Evolutionary conservation across 2,797 vertebrate species (phyloP), one percentile per base, ranked within the genome.

Genomic region (Taeniopygia guttata): DNA sequence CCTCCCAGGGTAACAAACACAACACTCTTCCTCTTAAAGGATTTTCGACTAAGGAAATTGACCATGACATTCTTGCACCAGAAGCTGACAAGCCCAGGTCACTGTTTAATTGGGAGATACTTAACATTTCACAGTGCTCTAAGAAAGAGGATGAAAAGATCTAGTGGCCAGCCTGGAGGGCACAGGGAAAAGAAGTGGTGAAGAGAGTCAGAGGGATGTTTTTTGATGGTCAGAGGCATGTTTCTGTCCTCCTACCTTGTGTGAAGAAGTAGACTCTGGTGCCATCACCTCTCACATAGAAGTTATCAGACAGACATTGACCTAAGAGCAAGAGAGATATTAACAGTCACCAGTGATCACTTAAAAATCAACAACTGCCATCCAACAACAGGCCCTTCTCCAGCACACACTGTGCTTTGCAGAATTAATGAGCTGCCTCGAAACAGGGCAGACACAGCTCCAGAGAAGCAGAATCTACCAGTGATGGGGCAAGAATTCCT

Each of bases 251-350:
- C 78, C 45, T 98, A 99, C 99, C 99, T 99, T 99, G 99, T 49
- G 99, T 99, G 95, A 99, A 99, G 97, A 99, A 99, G 97, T 99
- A 99, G 54, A 99, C 99, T 91, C 99, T 98, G 64, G 99, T 99
- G 76, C 99, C 99, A 95, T 99, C 99, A 34, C 99, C 99, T 96
- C 99, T 98, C 64, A 99, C 99, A 52, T 99, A 99, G 95, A 99
- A 99, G 97, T 99, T 99, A 93, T 99, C 99, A 73, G 99, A 98
- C 30, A 99, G 97, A 97, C 99, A 99, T 7, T 99, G 98, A 93
- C 99, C 99, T 99, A 89, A 74, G 87, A 79, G 45, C 75, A 89
- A 89, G 68, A 94, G 3, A 7, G 51, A 92, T 90, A 86, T 40
- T 48, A 91, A 93, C 27, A 73, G 72, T 90, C 86, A 91, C 40